Percentiles rank a stretch among this genome's conserved stretches.
Conservation (phyloP, 2,888 invertebrate species). For the Brachynemurus nebulosus region DNA sequence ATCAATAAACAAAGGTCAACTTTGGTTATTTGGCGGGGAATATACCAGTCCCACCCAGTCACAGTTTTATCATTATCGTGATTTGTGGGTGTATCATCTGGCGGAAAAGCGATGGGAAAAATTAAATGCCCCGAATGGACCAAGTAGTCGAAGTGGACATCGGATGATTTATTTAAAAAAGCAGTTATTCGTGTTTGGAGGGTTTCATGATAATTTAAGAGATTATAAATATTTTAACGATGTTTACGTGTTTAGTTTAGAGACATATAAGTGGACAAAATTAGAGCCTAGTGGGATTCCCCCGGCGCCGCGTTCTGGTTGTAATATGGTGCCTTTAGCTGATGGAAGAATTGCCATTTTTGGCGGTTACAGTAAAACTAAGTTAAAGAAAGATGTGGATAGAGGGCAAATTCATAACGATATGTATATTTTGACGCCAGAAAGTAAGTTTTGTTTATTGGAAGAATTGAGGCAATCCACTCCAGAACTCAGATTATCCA, state of each 20-base stretch:
- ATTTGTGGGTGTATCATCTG: conserved; percentile 74
- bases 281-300: conserved; percentile 48
- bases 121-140: conserved; percentile 56
- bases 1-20: conserved; percentile 56
- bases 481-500: too few relatives aligned
- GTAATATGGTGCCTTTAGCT: conserved; percentile 49
- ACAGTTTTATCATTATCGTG: conserved; percentile 87
- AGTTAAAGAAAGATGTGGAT: conserved; percentile 58
- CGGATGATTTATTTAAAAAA: conserved; percentile 73
- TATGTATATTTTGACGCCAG: conserved; percentile 48
- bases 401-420: conserved; percentile 57
- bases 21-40: conserved; percentile 84
- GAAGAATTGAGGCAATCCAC: too few relatives aligned
- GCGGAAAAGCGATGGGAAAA: conserved; percentile 73
- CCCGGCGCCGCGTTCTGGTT: conserved; percentile 70
- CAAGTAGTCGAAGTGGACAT: conserved; percentile 77
- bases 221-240: conserved; percentile 89
- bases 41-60: conserved; percentile 80
- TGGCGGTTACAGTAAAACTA: conserved; percentile 66
- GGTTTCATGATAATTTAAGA: conserved; percentile 78
- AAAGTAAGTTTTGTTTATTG: conserved; percentile 48
- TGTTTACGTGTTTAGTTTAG: conserved; percentile 64
- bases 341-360: conserved; percentile 54
- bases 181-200: conserved; percentile 74
- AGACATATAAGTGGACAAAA: conserved; percentile 64